Conservation (phyloP, 2,113 vertebrate genomes). For the Mobula birostris region DNA sequence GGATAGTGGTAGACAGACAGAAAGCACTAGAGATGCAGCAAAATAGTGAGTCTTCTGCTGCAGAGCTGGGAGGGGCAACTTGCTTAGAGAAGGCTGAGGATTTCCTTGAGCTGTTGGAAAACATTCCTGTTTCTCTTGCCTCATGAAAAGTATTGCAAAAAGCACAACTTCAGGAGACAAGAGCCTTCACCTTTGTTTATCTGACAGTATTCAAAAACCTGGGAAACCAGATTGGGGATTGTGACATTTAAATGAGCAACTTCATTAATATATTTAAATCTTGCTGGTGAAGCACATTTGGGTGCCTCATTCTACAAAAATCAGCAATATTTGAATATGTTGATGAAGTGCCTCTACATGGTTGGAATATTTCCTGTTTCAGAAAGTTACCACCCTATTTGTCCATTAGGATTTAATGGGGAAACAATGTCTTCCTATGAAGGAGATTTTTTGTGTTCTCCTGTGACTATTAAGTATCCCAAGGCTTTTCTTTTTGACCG, state of each 20-base stretch:
- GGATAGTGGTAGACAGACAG: not conserved
- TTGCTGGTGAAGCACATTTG: no score
- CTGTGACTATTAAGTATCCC: not conserved
- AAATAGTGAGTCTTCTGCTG: not conserved
- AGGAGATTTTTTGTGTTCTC: not conserved
- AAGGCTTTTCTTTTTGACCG: not conserved
- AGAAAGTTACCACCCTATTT: not conserved
- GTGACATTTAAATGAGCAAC: not conserved
- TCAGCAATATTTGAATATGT: not conserved
- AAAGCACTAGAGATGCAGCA: not conserved
- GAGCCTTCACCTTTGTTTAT: not conserved
- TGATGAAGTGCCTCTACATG: not conserved
- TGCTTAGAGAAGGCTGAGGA: not conserved
- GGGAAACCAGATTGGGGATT: not conserved
- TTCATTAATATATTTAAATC: no score
- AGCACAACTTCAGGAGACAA: not conserved
- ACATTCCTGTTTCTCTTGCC: not conserved
- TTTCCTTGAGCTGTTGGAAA: not conserved
- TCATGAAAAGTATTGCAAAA: not conserved
- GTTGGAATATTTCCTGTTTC: not conserved
- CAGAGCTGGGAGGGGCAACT: not conserved
- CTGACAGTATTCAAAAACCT: not conserved
- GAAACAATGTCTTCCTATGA: not conserved
- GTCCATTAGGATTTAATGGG: not conserved
- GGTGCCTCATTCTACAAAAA: no score